These are phyloP conservation scores for Styela plicata DNA, from an alignment of 23 tunicate species.

Conservation along the genomic window DNA sequence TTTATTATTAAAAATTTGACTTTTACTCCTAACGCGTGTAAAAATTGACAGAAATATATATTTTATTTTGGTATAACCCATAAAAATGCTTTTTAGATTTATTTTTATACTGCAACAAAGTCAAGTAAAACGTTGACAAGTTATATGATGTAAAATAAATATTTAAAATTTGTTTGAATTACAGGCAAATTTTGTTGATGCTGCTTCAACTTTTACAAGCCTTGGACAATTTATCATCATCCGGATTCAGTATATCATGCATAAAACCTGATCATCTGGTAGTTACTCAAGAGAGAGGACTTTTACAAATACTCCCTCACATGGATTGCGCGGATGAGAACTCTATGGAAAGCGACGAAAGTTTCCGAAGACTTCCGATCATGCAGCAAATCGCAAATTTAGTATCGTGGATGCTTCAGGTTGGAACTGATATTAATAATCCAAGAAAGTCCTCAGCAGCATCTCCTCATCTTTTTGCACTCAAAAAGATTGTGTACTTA, in stretches of 20 bases:
- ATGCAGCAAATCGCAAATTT: background rate
- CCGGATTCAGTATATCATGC: conserved; percentile 56
- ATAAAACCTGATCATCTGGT: conserved; percentile 66
- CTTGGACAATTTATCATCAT: conserved; percentile 47
- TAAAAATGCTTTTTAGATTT: too few relatives aligned
- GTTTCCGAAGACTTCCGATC: background rate
- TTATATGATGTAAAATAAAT: too few relatives aligned
- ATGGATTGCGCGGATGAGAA: conserved; percentile 40
- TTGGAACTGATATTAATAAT: background rate
- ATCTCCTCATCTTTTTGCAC: conserved; percentile 59
- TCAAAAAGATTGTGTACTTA: conserved; percentile 32
- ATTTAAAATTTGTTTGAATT: background rate
- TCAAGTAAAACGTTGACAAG: background rate
- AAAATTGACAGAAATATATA: too few relatives aligned
- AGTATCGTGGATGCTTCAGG: conserved; percentile 46
- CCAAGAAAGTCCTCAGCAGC: conserved; percentile 27
- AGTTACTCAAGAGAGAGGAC: conserved; percentile 62
- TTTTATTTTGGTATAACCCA: too few relatives aligned
- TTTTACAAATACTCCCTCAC: conserved; percentile 80
- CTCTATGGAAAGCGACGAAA: conserved; percentile 1
- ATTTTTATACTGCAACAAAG: background rate
- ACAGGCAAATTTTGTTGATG: conserved; percentile 71
- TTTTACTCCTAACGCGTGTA: too few relatives aligned
- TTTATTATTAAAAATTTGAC: too few relatives aligned
- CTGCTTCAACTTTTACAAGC: conserved; percentile 78